Evolutionary conservation across 2,113 vertebrate genomes (phyloP).

Genomic region (Pygoscelis antarcticus): DNA sequence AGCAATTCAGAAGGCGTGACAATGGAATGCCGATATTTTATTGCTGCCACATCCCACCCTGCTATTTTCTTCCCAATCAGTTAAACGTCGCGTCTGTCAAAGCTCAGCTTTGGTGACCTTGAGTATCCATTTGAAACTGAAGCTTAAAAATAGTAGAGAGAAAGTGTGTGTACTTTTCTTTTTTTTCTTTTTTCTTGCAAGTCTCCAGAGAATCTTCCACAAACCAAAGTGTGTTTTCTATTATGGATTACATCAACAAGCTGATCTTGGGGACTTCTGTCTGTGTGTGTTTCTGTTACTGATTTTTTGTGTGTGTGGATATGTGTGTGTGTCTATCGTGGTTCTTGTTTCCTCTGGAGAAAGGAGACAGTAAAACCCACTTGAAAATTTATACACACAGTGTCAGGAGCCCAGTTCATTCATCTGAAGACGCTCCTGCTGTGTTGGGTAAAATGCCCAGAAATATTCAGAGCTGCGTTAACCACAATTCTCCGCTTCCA

Average conservation of each 20-base stretch:
- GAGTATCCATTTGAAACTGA: background rate
- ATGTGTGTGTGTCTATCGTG: background rate
- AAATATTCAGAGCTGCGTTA: constrained; percentile 47
- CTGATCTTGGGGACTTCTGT: constrained; percentile 22
- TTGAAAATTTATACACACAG: constrained; percentile 56
- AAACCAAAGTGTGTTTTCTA: constrained; percentile 18
- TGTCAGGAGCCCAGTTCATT: constrained; percentile 39
- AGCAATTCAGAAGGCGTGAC: background rate
- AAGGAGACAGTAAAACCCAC: constrained; percentile 51
- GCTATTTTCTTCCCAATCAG: background rate
- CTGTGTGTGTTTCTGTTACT: constrained; percentile 19
- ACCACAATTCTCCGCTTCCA: constrained; percentile 10
- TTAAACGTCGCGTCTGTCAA: background rate
- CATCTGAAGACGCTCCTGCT: constrained; percentile 49
- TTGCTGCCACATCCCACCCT: background rate
- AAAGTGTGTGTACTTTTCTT: background rate
- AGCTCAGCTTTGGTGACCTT: constrained; percentile 20
- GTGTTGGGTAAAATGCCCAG: constrained; percentile 65
- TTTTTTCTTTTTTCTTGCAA: background rate
- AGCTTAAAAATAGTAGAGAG: constrained; percentile 32
- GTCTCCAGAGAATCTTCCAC: constrained; percentile 8
- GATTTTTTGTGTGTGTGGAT: background rate
- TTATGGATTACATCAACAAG: constrained; percentile 44
- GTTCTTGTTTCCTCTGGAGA: constrained; percentile 39
- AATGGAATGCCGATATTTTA: background rate